These are phyloP conservation scores for Pteropus rufus DNA, from an alignment of 2,797 vertebrate genomes.

Conservation along the genomic window DNA sequence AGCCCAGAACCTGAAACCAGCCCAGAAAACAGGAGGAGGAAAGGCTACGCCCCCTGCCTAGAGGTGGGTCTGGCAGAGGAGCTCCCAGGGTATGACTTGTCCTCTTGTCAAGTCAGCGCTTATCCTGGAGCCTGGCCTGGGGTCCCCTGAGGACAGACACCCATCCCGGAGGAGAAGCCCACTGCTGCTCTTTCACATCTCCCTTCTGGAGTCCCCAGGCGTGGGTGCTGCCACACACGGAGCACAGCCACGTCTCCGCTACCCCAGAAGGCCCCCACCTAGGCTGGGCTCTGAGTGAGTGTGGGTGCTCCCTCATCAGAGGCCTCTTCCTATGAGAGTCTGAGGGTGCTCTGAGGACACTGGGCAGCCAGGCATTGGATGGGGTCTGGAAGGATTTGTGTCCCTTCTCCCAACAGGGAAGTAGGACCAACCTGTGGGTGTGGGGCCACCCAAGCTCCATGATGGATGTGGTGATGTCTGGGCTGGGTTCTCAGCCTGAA, in stretches of 20 bases:
- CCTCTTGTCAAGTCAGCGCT: background rate
- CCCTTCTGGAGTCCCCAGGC: background rate
- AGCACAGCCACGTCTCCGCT: background rate
- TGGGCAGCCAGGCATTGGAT: background rate
- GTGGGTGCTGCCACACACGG: background rate
- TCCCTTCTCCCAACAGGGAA: background rate
- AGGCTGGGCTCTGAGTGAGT: constrained; percentile 19
- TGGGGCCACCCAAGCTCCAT: background rate
- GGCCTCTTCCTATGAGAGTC: constrained; percentile 49
- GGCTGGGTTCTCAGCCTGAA: background rate
- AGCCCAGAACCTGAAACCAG: background rate
- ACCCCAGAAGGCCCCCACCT: background rate
- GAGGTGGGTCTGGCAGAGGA: background rate
- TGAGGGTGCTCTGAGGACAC: background rate
- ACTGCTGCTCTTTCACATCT: background rate
- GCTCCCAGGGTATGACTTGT: background rate
- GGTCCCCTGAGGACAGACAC: background rate
- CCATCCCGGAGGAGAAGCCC: background rate
- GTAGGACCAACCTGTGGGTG: background rate
- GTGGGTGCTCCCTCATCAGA: constrained; percentile 25
- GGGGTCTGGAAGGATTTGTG: background rate
- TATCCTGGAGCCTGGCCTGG: background rate
- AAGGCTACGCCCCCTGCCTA: background rate
- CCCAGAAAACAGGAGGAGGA: background rate
- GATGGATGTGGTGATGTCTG: background rate